These are phyloP conservation scores for Heterochromis multidens DNA, from an alignment of 2,113 vertebrate genomes.

Conservation along the genomic window DNA sequence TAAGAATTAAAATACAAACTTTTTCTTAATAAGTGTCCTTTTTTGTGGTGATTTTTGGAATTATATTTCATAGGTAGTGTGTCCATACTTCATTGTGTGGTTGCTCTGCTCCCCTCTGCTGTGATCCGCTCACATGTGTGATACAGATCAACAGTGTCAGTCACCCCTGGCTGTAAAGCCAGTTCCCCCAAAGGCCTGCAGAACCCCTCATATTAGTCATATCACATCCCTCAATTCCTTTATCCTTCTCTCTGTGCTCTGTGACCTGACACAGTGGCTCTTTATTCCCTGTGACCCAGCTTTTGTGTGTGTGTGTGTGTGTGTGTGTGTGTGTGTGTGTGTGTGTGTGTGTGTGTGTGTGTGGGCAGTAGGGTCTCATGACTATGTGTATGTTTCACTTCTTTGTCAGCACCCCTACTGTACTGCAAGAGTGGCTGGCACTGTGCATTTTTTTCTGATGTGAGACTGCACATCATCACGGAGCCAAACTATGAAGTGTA, in stretches of 20 bases:
- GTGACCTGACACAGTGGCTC: slow-evolving; percentile 74
- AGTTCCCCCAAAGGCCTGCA: slow-evolving; percentile 61
- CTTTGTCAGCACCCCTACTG: slow-evolving; percentile 2
- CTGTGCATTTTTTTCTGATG: background rate
- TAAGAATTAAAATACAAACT: background rate
- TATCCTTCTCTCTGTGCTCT: slow-evolving; percentile 65
- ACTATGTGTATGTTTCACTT: no score
- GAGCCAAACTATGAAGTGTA: background rate
- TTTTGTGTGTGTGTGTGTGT: background rate
- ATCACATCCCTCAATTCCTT: slow-evolving; percentile 75
- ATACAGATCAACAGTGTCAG: slow-evolving; percentile 77
- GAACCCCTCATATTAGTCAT: slow-evolving; percentile 74
- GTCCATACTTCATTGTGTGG: slow-evolving; percentile 43
- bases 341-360: background rate
- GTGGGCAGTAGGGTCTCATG: no score
- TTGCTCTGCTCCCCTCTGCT: slow-evolving; percentile 40
- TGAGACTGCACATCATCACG: background rate
- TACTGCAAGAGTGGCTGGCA: background rate
- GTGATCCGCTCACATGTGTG: slow-evolving; percentile 69
- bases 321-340: no score
- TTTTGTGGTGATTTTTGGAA: background rate
- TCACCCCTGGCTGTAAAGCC: slow-evolving; percentile 67
- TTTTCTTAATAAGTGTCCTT: background rate
- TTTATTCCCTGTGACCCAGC: slow-evolving; percentile 69
- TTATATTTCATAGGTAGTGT: background rate